These are phyloP conservation scores for mouse (Mus musculus) DNA, from an alignment of 2,113 vertebrate species.

Conservation along the genomic window GRCm39 chr10:46174001-46174500, in stretches of 20 bases:
- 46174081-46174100: background rate
- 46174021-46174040: constrained; percentile 3
- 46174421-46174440: background rate
- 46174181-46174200: background rate
- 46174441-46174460: constrained; percentile 36
- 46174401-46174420: constrained; percentile 35
- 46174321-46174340: constrained; percentile 25
- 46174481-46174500: background rate
- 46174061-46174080: background rate
- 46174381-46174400: constrained; percentile 21
- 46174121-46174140: constrained; percentile 36
- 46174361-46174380: constrained; percentile 26
- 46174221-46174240: background rate
- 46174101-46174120: background rate
- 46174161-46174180: background rate
- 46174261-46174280: background rate
- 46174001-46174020: constrained; percentile 50
- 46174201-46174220: background rate
- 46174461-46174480: background rate
- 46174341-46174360: background rate
- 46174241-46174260: background rate
- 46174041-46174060: background rate
- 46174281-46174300: background rate
- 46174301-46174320: constrained; percentile 32
- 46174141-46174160: background rate